phyloP scores from a whole-genome alignment of 2,888 invertebrate species.

The Lepidochitona cinerea region DNA sequence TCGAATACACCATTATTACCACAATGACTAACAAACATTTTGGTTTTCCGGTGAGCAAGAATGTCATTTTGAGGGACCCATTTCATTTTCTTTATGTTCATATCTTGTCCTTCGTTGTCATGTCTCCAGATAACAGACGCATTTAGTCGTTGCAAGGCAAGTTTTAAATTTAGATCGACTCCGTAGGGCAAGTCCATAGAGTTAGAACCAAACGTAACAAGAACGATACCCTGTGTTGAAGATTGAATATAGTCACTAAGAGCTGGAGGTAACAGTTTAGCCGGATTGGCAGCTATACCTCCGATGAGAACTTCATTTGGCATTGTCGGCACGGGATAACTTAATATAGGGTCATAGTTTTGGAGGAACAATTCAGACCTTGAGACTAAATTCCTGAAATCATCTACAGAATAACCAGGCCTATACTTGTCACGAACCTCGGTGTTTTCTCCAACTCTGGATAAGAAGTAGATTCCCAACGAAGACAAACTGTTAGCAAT shows the following conservation, averaged over 20 bases:
- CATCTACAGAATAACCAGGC: too few species aligned
- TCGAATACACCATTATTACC: constrained; percentile 47
- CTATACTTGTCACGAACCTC: too few species aligned
- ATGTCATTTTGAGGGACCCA: constrained; percentile 51
- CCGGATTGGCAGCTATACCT: constrained; percentile 25
- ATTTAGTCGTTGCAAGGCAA: neutral
- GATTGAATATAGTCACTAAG: constrained; percentile 29
- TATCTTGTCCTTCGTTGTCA: neutral
- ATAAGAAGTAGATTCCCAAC: too few species aligned
- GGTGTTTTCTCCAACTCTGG: too few species aligned
- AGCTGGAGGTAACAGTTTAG: constrained; percentile 29
- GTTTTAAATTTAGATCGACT: neutral
- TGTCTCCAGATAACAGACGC: neutral
- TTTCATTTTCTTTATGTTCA: constrained; percentile 18
- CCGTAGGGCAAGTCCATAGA: neutral
- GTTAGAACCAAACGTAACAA: constrained; percentile 41
- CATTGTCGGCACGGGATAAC: constrained; percentile 29
- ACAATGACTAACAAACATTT: constrained; percentile 49
- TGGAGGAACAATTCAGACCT: constrained; percentile 32
- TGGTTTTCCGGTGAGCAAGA: constrained; percentile 38
- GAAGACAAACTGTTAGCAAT: neutral
- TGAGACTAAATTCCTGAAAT: too few species aligned
- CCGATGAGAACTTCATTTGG: constrained; percentile 38
- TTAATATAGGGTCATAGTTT: constrained; percentile 34
- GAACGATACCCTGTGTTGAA: constrained; percentile 34